Conservation (phyloP, 2,888 invertebrate genomes). For the Disparrhopalites patrizii region DNA sequence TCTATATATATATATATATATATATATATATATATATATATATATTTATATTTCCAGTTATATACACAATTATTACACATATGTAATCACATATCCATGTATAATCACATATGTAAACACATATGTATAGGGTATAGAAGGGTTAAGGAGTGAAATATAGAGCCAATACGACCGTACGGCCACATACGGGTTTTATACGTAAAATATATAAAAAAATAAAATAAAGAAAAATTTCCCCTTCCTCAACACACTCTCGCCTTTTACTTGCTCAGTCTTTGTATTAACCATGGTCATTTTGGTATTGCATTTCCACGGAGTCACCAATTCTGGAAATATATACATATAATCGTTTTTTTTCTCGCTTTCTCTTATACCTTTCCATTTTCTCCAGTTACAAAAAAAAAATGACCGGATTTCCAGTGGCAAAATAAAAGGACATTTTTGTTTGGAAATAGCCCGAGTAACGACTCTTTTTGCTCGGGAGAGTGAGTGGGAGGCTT, state of each 20-base stretch:
- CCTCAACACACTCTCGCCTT: neutral
- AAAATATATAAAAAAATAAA: neutral
- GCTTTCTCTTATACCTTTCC: no score
- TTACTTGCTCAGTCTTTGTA: neutral
- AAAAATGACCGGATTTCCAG: constrained; percentile 25
- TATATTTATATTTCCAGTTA: neutral
- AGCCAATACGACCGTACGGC: constrained; percentile 7
- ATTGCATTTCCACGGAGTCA: constrained; percentile 22
- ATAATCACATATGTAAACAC: no score
- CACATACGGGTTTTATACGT: no score
- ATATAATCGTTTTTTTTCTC: constrained; percentile 20
- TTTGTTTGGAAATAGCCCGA: constrained; percentile 21
- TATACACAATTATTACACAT: no score
- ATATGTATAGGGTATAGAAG: neutral
- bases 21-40: neutral
- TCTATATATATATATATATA: neutral
- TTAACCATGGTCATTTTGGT: constrained; percentile 25
- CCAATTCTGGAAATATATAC: constrained; percentile 14
- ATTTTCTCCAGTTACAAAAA: no score
- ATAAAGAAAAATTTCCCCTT: neutral
- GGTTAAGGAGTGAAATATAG: neutral
- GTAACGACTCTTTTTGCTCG: constrained; percentile 20
- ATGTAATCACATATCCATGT: no score
- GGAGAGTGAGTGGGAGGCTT: constrained; percentile 7
- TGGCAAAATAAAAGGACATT: no score